Base-by-base conservation (phyloP, 2,797 vertebrate genomes). In the Sebastes itinus region DNA sequence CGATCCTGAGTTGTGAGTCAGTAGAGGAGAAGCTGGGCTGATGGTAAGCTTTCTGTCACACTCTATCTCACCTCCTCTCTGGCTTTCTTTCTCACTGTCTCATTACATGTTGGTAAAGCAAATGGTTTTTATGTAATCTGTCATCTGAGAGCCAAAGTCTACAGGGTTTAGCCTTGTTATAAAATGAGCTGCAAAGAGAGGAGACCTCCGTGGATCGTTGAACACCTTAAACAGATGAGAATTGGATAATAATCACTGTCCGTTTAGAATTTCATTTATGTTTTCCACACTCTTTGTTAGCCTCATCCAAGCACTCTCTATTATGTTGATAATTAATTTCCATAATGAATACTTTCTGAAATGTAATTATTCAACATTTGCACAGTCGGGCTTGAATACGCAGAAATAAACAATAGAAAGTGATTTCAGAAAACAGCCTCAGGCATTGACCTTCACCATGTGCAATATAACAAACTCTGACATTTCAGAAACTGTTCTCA, bases 1-100 rank as follows among this genome's bases (percentile, higher is more conserved):
- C 46, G 62, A 66, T 82, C 90, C 91, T 88, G 93, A 89, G 89
- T 88, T 92, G 92, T 95, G 93, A 96, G 94, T 89, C 94, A 92
- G 93, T 93, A 92, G 93, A 93, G 89, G 92, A 92, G 88, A 94
- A 90, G 93, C 93, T 87, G 94, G 92, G 90, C 95, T 90, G 88
- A 96, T 96, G 96, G 96, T 97, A 95, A 95, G 95, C 42, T 60
- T 49, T 72, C 69, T 77, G 58, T 84, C 72, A 76, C 59, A 68
- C 73, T 85, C 33, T 80, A 3, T 86, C 61, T 62, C 61, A 71
- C 38, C 35, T 65, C 62, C 25, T 75, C 55, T 81, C 28, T 58
- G 73, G 3, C 23, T 75, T 69, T 71, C 32, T 75, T 38, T 85
- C 60, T 79, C 35, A 59, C 32, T 54, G 18, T 86, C 42, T 80